Conservation (phyloP, 1,140 invertebrate genomes). For the Lepidurus apus region DNA sequence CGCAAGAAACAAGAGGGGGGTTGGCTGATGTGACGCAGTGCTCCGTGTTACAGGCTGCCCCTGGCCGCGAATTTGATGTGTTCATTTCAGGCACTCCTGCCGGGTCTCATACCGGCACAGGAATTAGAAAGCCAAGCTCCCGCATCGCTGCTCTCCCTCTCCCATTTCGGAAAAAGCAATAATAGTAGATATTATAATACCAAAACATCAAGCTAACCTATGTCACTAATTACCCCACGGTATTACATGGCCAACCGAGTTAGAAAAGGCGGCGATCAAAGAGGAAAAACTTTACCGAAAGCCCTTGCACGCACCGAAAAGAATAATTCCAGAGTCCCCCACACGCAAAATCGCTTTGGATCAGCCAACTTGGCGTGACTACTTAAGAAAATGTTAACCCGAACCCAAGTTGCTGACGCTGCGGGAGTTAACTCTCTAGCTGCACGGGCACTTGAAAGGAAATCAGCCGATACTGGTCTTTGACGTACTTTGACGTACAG, state of each 20-base stretch:
- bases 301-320: not conserved
- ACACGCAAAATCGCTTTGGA: slow-evolving; percentile 3
- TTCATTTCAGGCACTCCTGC: slow-evolving; percentile 17
- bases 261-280: not conserved
- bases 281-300: not conserved
- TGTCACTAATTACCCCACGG: not conserved
- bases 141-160: not conserved
- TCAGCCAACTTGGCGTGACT: slow-evolving; percentile 9
- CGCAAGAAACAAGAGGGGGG: not conserved
- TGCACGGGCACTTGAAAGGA: not conserved
- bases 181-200: not conserved
- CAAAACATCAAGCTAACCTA: not conserved
- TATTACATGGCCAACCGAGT: not conserved
- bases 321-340: not conserved
- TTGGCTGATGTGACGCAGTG: slow-evolving; percentile 3
- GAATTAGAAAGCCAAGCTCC: slow-evolving; percentile 18
- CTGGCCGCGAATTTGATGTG: slow-evolving; percentile 20
- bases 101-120: slow-evolving; percentile 6
- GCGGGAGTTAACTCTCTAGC: not conserved
- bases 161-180: not conserved
- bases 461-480: not conserved
- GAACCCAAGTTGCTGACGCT: not conserved
- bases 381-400: not conserved
- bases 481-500: not conserved
- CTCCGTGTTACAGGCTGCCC: not conserved